A percentile compares a stretch with the other conserved stretches of the same genome.
These are phyloP conservation scores for Lophotriccus pileatus DNA, from an alignment of 2,797 vertebrate genomes.

Conservation along the genomic window DNA sequence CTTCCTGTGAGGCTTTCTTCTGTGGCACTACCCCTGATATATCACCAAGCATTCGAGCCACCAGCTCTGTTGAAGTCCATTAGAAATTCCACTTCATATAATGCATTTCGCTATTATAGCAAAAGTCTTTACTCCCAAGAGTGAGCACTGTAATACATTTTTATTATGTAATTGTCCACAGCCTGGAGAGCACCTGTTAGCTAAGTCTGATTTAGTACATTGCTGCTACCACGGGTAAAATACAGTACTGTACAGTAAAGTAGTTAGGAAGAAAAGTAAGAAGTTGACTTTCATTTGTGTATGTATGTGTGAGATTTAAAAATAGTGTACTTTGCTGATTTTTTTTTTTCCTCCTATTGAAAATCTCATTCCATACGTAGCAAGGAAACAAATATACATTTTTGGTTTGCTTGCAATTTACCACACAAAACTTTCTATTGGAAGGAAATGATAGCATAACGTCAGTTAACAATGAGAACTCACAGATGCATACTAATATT, in stretches of 20 bases:
- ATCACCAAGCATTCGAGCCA: background rate
- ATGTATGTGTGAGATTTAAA: background rate
- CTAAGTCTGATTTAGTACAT: conserved; percentile 37
- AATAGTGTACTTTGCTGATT: background rate
- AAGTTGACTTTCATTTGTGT: background rate
- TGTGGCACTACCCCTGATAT: background rate
- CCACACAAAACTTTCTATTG: background rate
- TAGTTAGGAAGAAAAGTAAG: background rate
- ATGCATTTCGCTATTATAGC: conserved; percentile 32
- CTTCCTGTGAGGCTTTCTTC: conserved; percentile 24
- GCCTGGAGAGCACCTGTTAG: conserved; percentile 41
- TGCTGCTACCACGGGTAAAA: conserved; percentile 8
- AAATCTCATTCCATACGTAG: background rate
- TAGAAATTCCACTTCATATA: conserved; percentile 50
- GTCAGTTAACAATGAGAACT: background rate
- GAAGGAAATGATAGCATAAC: background rate
- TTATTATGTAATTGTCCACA: conserved; percentile 50
- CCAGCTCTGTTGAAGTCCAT: conserved; percentile 32
- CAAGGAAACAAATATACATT: background rate
- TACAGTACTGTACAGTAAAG: background rate
- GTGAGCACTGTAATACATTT: conserved; percentile 45
- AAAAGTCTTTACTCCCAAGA: conserved; percentile 52
- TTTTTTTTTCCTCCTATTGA: background rate
- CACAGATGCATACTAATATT: background rate
- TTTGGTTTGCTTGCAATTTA: background rate